Evolutionary conservation across 1,140 invertebrate species (phyloP), one percentile per base, ranked within the genome.

Genomic region (Melitaea cinxia): DNA sequence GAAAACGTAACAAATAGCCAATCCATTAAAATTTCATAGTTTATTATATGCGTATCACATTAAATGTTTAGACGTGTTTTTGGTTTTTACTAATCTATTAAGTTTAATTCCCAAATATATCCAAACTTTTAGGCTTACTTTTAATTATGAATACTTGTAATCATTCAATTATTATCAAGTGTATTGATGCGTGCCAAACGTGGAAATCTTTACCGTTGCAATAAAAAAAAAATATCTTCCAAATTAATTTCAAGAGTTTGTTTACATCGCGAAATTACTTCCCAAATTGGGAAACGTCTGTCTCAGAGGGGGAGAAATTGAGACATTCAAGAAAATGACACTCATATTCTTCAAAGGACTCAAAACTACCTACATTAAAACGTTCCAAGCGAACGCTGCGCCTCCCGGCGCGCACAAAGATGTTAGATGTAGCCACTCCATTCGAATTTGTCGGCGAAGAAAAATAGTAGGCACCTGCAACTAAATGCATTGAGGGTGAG

Each of bases 391-490:
- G 56, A 69, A 50, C 39, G 64, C 47, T 14, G 52, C 47, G 39
- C 45, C 60, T 61, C 73, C 59, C 65, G 19, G 54, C 37, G 17
- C 54, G 59, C 56, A 61, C 54, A 64, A 72, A 68, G 67, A 74
- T 52, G 60, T 54, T 39, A 62, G 74, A 75, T 71, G 73, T 62
- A 70, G 73, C 75, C 60, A 75, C 77, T 81, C 73, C 65, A 83
- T 83, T 73, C 77, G 78, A 80, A 83, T 82, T 83, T 84, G 82
- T 80, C 77, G 73, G 72, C 67, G 68, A 82, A 79, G 80, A 86
- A 82, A 84, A 82, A 86, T 84, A 72, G 75, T 76, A 75, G 70
- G 74, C 80, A 84, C 82, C 82, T 86, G 83, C 82, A 86, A 78
- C 78, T 83, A 85, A 85, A 81, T 83, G 82, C 84, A 85, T 73